Evolutionary conservation across 1,140 invertebrate species (phyloP), one percentile per base, ranked within the genome.

Genomic region (Paramacrobiotus metropolitanus): DNA sequence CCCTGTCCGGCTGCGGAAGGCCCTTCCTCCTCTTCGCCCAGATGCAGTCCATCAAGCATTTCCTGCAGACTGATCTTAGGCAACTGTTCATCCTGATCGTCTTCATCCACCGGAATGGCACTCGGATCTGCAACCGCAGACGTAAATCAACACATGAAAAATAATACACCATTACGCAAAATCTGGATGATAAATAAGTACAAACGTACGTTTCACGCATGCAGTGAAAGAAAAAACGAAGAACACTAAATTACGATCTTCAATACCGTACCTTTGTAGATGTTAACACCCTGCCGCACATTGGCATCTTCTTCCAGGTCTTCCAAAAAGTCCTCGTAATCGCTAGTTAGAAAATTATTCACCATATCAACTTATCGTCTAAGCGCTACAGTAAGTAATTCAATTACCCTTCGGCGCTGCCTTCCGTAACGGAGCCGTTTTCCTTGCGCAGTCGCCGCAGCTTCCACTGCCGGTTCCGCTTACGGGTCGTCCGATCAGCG

Each of bases 241-340:
- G n/a, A n/a, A n/a, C n/a, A n/a, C n/a, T 59, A 21, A 61, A 40
- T 30, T 55, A 62, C 59, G 65, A 44, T 29, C n/a, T 55, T 28
- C n/a, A 48, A 62, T 59, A 21, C 63, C 48, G 60, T 66, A 73
- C 75, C 85, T 69, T 82, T 83, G 73, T 90, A 98, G 62, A 98
- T 93, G 69, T 96, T 95, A 34, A 99, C 79, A 70, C 93, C 85
- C 68, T 87, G 82, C 64, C 94, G 79, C 62, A 90, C 77, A 30
- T 81, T 79, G 24, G 81, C 80, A 75, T 98, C 91, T 74, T 98
- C 93, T 73, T 99, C 94, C 59, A 99, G 73, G 70, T 99, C 94
- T 68, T 97, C 87, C 71, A 97, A 78, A 75, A 98, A 98, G 66
- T 94, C 90, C 68, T 85, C 82, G 71, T 88, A 95, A 67, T 94